Conservation (phyloP, 1,140 invertebrate species). For the Drosophila varians region DNA sequence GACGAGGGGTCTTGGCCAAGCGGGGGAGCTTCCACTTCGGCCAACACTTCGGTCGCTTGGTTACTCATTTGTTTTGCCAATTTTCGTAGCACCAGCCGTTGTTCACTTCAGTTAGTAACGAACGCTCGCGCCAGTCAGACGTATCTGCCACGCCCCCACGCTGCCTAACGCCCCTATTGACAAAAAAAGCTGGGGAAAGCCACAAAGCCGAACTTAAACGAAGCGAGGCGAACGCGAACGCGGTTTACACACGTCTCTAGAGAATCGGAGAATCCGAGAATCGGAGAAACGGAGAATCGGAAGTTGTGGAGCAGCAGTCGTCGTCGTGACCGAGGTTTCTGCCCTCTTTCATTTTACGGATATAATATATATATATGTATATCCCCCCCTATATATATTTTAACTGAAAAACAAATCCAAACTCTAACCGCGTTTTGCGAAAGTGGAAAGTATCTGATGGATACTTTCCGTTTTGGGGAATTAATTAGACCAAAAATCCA, state of each 20-base stretch:
- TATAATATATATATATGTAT: slow-evolving; percentile 28
- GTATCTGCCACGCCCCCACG: slow-evolving; percentile 36
- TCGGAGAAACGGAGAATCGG: slow-evolving; percentile 48
- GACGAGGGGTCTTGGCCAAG: slow-evolving; percentile 53
- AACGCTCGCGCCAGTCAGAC: slow-evolving; percentile 60
- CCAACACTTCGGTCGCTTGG: slow-evolving; percentile 62
- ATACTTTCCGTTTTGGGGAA: slow-evolving; percentile 56
- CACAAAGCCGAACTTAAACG: slow-evolving; percentile 33
- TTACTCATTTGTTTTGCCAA: slow-evolving; percentile 82
- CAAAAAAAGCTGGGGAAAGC: slow-evolving; percentile 39
- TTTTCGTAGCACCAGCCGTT: slow-evolving; percentile 61
- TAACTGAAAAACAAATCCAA: slow-evolving; percentile 24
- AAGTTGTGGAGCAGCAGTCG: slow-evolving; percentile 61
- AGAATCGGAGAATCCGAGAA: slow-evolving; percentile 37
- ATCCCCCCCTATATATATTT: slow-evolving; percentile 20
- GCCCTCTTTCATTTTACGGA: slow-evolving; percentile 27
- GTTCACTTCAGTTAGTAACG: slow-evolving; percentile 66
- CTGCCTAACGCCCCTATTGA: neutral
- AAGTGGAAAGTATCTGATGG: slow-evolving; percentile 73
- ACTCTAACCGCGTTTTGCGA: slow-evolving; percentile 51
- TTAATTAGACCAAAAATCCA: slow-evolving; percentile 46
- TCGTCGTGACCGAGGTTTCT: slow-evolving; percentile 73
- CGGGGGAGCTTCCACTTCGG: slow-evolving; percentile 1
- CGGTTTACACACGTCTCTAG: slow-evolving; percentile 41
- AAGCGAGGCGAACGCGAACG: slow-evolving; percentile 27